Evolutionary conservation across 2,113 vertebrate species (phyloP).

Genomic region (Gobio gobio): DNA sequence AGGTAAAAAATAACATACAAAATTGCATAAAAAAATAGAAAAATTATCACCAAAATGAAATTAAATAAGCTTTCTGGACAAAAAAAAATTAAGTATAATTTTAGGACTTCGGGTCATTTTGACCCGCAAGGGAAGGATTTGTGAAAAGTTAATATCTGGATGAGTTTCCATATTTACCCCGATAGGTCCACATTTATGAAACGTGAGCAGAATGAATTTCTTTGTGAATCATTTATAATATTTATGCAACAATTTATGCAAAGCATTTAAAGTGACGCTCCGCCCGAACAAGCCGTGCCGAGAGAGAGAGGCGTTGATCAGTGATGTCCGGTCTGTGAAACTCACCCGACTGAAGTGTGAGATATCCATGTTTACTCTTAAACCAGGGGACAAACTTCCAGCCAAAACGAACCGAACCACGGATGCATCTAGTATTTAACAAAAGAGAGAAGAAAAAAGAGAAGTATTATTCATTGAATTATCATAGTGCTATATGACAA

Average conservation of each 20-base stretch:
- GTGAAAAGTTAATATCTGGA: neutral
- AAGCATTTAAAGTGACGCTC: neutral
- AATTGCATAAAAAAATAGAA: too few relatives aligned
- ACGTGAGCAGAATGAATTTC: neutral
- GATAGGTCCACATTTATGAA: neutral
- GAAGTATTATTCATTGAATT: neutral
- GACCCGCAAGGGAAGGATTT: too few relatives aligned
- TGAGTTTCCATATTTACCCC: neutral
- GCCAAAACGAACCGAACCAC: neutral
- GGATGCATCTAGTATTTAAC: constrained; percentile 28
- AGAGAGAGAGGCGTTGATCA: neutral
- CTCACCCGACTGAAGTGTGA: neutral
- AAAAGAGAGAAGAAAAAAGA: neutral
- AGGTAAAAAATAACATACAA: too few relatives aligned
- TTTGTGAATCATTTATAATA: neutral
- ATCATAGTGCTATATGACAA: constrained; percentile 33
- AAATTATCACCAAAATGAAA: too few relatives aligned
- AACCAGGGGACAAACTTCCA: constrained; percentile 43
- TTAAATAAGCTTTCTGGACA: too few relatives aligned
- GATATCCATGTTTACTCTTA: constrained; percentile 38
- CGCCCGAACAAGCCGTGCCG: neutral
- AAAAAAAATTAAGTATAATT: too few relatives aligned
- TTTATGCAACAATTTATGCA: constrained; percentile 18
- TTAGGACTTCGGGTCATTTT: too few relatives aligned
- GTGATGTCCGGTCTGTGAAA: neutral